These are phyloP conservation scores for Tenebrio molitor DNA, from an alignment of 1,140 invertebrate genomes.

Conservation along the genomic window DNA sequence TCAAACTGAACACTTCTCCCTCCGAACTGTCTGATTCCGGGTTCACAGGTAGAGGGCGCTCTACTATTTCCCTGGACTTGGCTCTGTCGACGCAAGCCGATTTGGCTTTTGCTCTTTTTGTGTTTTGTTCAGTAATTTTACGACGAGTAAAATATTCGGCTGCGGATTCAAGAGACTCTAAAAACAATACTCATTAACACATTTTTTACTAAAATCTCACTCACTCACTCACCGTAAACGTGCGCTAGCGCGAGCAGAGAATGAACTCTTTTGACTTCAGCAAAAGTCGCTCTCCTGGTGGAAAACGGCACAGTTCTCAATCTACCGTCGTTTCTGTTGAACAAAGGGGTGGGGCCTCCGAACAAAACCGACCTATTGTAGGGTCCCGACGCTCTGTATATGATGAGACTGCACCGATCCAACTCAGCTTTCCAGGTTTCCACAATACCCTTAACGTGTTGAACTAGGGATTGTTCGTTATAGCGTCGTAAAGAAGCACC, in stretches of 20 bases:
- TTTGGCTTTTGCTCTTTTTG: conserved; percentile 54
- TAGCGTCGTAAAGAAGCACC: conserved; percentile 86
- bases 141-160: conserved; percentile 51
- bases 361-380: conserved; percentile 82
- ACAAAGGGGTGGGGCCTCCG: conserved; percentile 78
- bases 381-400: conserved; percentile 83
- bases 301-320: conserved; percentile 86
- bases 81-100: conserved; percentile 68
- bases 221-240: conserved; percentile 56
- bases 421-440: conserved; percentile 78
- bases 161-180: conserved; percentile 58
- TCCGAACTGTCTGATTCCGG: conserved; percentile 45
- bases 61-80: conserved; percentile 69
- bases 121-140: conserved; percentile 51
- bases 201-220: conserved; percentile 1
- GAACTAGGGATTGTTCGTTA: conserved; percentile 79
- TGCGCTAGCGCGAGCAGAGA: conserved; percentile 76
- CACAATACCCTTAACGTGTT: conserved; percentile 84
- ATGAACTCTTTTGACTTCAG: conserved; percentile 84
- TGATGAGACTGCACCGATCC: conserved; percentile 78
- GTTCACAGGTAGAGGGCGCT: conserved; percentile 67
- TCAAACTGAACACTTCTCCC: conserved; percentile 46
- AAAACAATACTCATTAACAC: conserved; percentile 1
- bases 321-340: conserved; percentile 76
- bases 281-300: conserved; percentile 85